Conservation (phyloP, 2,113 vertebrate species). For the Anthoscopus minutus region DNA sequence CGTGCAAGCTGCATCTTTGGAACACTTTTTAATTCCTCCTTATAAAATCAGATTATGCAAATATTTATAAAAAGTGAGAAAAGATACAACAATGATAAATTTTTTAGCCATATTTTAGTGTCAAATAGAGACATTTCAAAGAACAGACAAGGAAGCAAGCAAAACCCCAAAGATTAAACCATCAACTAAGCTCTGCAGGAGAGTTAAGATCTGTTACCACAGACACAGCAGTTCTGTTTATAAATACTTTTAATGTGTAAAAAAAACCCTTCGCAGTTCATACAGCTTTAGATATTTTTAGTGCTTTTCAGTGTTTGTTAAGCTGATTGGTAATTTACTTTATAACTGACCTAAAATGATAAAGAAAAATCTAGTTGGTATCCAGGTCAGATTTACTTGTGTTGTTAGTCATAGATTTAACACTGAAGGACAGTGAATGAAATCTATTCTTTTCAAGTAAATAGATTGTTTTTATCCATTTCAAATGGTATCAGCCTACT, state of each 20-base stretch:
- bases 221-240: background rate
- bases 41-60: background rate
- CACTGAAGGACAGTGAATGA: background rate
- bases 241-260: background rate
- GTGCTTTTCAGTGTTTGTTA: background rate
- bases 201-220: background rate
- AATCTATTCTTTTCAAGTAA: background rate
- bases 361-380: background rate
- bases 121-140: background rate
- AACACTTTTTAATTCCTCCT: background rate
- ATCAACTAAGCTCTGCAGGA: background rate
- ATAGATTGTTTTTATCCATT: background rate
- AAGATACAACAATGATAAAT: background rate
- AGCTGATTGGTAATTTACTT: background rate
- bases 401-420: background rate
- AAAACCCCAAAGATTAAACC: background rate
- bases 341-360: background rate
- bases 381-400: background rate
- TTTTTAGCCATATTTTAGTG: background rate
- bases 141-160: background rate
- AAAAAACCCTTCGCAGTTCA: background rate
- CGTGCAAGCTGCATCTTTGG: background rate
- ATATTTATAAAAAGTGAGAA: background rate
- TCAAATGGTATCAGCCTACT: background rate
- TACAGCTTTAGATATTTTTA: background rate